Evolutionary conservation across 2,888 invertebrate species (phyloP).

Genomic region (Sicus ferrugineus): DNA sequence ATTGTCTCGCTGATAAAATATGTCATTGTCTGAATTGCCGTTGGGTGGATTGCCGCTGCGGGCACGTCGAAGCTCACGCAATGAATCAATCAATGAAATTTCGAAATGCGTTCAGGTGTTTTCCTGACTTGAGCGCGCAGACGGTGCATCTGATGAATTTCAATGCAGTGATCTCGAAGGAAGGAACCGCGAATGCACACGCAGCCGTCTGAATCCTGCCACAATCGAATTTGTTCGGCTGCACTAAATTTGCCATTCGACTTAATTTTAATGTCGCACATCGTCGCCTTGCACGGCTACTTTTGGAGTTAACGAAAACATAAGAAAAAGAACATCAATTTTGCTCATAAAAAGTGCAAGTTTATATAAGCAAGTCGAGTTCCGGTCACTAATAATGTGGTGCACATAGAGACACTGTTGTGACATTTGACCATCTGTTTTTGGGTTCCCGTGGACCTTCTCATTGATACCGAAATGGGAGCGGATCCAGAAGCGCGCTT

Average conservation of each 20-base stretch:
- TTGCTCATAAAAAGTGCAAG: too few species aligned
- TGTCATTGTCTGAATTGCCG: not conserved
- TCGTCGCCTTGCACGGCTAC: too few species aligned
- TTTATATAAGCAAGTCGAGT: too few species aligned
- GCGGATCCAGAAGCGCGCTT: too few species aligned
- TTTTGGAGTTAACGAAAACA: too few species aligned
- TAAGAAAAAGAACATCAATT: too few species aligned
- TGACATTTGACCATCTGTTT: not conserved
- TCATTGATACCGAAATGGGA: too few species aligned
- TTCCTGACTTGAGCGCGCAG: not conserved
- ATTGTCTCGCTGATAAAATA: conserved; percentile 44
- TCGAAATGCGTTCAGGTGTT: conserved; percentile 27
- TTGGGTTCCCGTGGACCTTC: too few species aligned
- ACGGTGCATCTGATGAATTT: conserved; percentile 29
- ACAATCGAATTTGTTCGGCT: not conserved
- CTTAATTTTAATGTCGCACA: too few species aligned
- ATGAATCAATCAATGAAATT: conserved; percentile 32
- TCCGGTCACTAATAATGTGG: too few species aligned
- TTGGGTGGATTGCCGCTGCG: not conserved
- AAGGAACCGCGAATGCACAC: not conserved
- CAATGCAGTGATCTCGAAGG: conserved; percentile 1
- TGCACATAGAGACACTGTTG: not conserved
- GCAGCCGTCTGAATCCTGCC: not conserved
- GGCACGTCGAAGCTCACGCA: conserved; percentile 21
- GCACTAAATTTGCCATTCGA: not conserved